phyloP scores from a whole-genome alignment of 2,888 invertebrate genomes.

The Hirudinaria manillensis region DNA sequence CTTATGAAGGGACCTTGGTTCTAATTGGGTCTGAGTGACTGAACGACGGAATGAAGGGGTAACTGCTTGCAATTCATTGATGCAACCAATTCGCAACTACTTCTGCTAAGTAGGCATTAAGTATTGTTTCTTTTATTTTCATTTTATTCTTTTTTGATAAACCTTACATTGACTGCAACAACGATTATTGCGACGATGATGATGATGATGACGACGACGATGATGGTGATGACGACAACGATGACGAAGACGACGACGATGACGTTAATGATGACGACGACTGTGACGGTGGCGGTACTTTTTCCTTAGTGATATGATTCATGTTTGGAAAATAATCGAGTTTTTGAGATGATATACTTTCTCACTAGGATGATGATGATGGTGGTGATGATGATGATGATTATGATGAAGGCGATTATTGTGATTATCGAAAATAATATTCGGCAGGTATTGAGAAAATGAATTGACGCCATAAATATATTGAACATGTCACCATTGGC shows the following conservation, averaged over 20 bases:
- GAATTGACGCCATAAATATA: background rate
- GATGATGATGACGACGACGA: conserved; percentile 3
- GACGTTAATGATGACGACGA: background rate
- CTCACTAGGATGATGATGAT: background rate
- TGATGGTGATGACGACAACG: conserved; percentile 1
- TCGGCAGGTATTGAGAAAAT: too few species aligned
- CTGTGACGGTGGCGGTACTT: background rate
- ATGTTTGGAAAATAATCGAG: too few species aligned
- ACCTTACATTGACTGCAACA: background rate
- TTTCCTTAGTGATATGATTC: too few species aligned
- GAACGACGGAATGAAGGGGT: too few species aligned
- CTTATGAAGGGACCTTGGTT: too few species aligned
- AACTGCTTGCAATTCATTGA: too few species aligned
- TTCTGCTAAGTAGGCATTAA: too few species aligned
- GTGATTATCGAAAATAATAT: background rate
- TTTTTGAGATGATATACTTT: background rate
- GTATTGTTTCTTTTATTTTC: too few species aligned
- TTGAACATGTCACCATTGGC: background rate
- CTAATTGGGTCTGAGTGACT: too few species aligned
- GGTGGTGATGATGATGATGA: conserved; percentile 11
- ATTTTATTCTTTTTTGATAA: too few species aligned
- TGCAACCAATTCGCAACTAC: too few species aligned
- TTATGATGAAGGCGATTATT: background rate
- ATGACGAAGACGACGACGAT: conserved; percentile 12
- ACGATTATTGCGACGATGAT: background rate